Conservation (phyloP, 2,113 vertebrate species). For the Rhegmatorhina hoffmannsi region DNA sequence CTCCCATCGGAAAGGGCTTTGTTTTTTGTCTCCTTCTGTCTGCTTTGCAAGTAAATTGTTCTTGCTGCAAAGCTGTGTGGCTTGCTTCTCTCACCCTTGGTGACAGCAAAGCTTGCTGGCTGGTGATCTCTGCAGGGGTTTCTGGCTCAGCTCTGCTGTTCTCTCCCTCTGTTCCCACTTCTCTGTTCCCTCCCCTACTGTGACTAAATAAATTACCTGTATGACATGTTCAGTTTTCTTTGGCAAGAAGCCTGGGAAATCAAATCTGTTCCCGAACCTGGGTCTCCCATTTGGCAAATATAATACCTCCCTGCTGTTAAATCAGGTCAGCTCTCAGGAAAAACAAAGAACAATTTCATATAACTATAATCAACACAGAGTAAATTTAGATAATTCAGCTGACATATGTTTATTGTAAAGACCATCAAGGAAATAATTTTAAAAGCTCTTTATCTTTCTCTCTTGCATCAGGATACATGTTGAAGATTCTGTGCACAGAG, state of each 20-base stretch:
- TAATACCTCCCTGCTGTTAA: slow-evolving; percentile 57
- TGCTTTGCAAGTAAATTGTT: slow-evolving; percentile 35
- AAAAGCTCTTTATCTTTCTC: slow-evolving; percentile 25
- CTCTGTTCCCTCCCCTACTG: slow-evolving; percentile 53
- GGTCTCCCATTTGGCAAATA: slow-evolving; percentile 60
- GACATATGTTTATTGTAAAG: slow-evolving; percentile 52
- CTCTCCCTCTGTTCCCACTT: slow-evolving; percentile 41
- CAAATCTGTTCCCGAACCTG: slow-evolving; percentile 56
- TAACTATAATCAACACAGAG: slow-evolving; percentile 61
- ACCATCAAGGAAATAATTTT: slow-evolving; percentile 46
- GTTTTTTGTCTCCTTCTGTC: slow-evolving; percentile 1
- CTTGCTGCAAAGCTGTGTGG: not conserved
- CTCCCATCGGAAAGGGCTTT: not conserved
- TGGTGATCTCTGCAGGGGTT: slow-evolving; percentile 35
- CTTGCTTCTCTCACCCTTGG: not conserved
- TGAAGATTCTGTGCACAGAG: not conserved
- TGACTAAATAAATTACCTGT: slow-evolving; percentile 72
- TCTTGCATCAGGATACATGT: not conserved
- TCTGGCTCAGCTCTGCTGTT: slow-evolving; percentile 6
- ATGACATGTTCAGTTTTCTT: slow-evolving; percentile 63
- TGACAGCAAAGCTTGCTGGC: slow-evolving; percentile 1
- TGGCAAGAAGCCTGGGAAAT: slow-evolving; percentile 69
- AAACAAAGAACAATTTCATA: slow-evolving; percentile 45
- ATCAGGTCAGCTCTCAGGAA: slow-evolving; percentile 62
- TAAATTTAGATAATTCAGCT: slow-evolving; percentile 59